Conservation (phyloP, 2,888 invertebrate genomes). For the Sminthurides aquaticus region DNA sequence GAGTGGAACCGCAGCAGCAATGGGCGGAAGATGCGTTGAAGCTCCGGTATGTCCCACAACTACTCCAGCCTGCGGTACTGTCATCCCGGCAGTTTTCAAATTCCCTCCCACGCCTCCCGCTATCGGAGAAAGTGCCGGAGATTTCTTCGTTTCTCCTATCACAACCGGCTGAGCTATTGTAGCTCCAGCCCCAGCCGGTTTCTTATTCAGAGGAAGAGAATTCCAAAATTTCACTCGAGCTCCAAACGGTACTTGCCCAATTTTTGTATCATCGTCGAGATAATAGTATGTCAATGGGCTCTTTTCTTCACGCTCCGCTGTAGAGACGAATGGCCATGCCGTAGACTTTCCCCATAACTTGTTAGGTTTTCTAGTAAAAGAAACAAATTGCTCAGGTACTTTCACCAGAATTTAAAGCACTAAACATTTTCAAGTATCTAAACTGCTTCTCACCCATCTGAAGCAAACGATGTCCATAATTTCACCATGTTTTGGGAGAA, state of each 20-base stretch:
- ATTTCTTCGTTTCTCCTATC: background rate
- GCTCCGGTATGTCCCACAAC: conserved; percentile 5
- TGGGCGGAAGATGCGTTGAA: background rate
- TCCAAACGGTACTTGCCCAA: conserved; percentile 33
- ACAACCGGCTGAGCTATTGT: background rate
- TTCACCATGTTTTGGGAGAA: conserved; percentile 29
- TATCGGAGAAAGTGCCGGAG: background rate
- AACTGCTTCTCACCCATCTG: conserved; percentile 28
- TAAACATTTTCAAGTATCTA: too few species aligned
- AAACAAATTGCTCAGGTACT: too few species aligned
- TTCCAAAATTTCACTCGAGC: conserved; percentile 38
- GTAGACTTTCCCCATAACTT: conserved; percentile 30
- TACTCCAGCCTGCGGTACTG: background rate
- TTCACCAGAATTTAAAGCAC: too few species aligned
- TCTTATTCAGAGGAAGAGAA: conserved; percentile 26
- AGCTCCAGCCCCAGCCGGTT: background rate
- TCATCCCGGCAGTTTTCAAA: background rate
- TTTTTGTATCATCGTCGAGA: conserved; percentile 24
- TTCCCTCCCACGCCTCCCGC: too few species aligned
- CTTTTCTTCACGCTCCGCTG: conserved; percentile 27
- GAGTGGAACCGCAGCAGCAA: background rate
- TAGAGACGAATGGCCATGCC: conserved; percentile 31
- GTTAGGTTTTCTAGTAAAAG: too few species aligned
- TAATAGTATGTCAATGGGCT: conserved; percentile 30
- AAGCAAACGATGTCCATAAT: conserved; percentile 34